Percentiles rank a stretch among this genome's conserved stretches.
Conservation (phyloP, 2,113 vertebrate genomes). For the Myxocyprinus asiaticus region DNA sequence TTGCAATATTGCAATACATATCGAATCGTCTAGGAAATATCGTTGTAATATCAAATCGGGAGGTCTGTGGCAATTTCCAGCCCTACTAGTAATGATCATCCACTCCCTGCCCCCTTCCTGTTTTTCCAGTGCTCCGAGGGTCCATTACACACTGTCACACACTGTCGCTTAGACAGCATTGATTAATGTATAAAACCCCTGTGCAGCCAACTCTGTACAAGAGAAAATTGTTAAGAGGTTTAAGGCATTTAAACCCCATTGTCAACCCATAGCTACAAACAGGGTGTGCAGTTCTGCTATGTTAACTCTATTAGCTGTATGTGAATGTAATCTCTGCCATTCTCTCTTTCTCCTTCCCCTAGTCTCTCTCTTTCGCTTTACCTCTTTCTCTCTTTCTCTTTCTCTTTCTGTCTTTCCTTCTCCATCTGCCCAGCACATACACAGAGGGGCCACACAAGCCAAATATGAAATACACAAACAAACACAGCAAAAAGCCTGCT, state of each 20-base stretch:
- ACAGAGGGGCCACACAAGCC: slow-evolving; percentile 18
- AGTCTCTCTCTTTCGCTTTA: slow-evolving; percentile 9
- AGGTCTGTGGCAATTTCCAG: background rate
- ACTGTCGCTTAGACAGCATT: slow-evolving; percentile 40
- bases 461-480: slow-evolving; percentile 39
- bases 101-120: slow-evolving; percentile 34
- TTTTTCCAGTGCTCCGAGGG: slow-evolving; percentile 27
- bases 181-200: slow-evolving; percentile 52
- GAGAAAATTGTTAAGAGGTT: slow-evolving; percentile 64
- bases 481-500: slow-evolving; percentile 36
- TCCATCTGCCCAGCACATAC: slow-evolving; percentile 39
- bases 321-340: slow-evolving; percentile 47
- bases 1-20: too few species aligned
- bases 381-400: slow-evolving; percentile 9
- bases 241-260: slow-evolving; percentile 63
- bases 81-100: slow-evolving; percentile 34
- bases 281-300: slow-evolving; percentile 49
- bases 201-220: slow-evolving; percentile 46
- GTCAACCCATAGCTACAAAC: slow-evolving; percentile 64
- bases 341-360: background rate
- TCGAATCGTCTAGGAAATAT: too few species aligned
- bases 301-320: slow-evolving; percentile 50
- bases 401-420: background rate
- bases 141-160: slow-evolving; percentile 49
- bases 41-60: too few species aligned